phyloP scores from a whole-genome alignment of 2,888 invertebrate genomes.

The Euplexia lucipara region DNA sequence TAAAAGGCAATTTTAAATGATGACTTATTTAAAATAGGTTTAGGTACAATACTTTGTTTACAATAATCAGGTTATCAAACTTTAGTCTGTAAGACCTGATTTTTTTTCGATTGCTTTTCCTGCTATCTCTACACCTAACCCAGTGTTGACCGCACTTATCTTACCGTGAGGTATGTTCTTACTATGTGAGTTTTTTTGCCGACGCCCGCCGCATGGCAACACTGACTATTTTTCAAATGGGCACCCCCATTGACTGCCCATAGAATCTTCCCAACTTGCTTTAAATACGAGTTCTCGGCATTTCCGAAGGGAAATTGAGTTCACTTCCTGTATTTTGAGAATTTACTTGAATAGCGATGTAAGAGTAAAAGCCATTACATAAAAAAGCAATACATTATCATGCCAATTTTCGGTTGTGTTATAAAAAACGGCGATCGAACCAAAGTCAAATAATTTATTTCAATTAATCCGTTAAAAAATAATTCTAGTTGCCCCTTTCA shows the following conservation, averaged over 20 bases:
- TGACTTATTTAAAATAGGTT: too few species aligned
- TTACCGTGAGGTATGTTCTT: slow-evolving; percentile 73
- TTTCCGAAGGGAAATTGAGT: slow-evolving; percentile 24
- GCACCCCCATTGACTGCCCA: slow-evolving; percentile 36
- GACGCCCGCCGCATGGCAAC: slow-evolving; percentile 42
- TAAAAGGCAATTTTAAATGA: too few species aligned
- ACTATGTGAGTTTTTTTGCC: slow-evolving; percentile 63
- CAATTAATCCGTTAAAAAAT: too few species aligned
- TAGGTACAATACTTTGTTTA: too few species aligned
- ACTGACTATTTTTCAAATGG: slow-evolving; percentile 60
- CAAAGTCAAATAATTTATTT: too few species aligned
- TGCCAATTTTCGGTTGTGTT: background rate
- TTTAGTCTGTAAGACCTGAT: too few species aligned
- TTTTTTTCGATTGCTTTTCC: too few species aligned
- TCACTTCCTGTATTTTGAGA: slow-evolving; percentile 17
- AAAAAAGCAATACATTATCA: background rate
- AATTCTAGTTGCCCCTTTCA: too few species aligned
- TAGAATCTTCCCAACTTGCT: slow-evolving; percentile 18
- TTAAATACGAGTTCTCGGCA: slow-evolving; percentile 27
- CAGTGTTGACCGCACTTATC: slow-evolving; percentile 74
- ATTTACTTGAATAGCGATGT: background rate
- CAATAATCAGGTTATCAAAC: too few species aligned
- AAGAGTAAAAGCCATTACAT: too few species aligned
- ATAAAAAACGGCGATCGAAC: background rate
- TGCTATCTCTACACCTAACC: slow-evolving; percentile 67